These are phyloP conservation scores for Odontophorus gujanensis DNA, from an alignment of 2,113 vertebrate species.

Conservation along the genomic window DNA sequence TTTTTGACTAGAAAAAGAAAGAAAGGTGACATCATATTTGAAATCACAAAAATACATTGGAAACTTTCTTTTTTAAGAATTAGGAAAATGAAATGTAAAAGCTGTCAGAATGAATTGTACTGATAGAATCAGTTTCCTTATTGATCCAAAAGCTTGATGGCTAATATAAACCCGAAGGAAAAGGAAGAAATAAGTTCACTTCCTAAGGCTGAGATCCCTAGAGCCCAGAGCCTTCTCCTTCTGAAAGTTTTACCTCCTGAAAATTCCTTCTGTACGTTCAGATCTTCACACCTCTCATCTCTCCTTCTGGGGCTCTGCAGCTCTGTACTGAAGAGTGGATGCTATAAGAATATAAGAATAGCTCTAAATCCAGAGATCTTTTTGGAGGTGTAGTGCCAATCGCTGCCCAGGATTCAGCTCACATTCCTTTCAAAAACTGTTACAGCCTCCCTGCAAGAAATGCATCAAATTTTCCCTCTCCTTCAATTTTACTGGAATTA, in stretches of 20 bases:
- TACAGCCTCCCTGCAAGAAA: neutral
- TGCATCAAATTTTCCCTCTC: neutral
- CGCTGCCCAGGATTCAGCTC: neutral
- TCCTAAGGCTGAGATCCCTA: neutral
- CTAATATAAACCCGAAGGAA: neutral
- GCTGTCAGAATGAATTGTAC: neutral
- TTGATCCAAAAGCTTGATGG: neutral
- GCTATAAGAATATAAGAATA: neutral
- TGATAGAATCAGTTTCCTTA: neutral
- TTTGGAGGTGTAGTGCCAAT: neutral
- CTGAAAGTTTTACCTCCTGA: neutral
- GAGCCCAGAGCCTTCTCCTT: neutral
- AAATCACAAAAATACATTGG: neutral
- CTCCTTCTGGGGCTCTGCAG: neutral
- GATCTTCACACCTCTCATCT: neutral
- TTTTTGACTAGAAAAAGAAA: neutral
- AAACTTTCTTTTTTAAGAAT: neutral
- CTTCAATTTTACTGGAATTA: neutral
- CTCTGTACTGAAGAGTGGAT: neutral
- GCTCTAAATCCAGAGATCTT: neutral
- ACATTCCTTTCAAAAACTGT: neutral
- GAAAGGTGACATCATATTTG: neutral
- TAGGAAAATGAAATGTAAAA: neutral
- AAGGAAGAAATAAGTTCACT: neutral
- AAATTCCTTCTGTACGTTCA: neutral